Evolutionary conservation across 2,113 vertebrate genomes (phyloP).

Genomic region (Echinops telfairi): DNA sequence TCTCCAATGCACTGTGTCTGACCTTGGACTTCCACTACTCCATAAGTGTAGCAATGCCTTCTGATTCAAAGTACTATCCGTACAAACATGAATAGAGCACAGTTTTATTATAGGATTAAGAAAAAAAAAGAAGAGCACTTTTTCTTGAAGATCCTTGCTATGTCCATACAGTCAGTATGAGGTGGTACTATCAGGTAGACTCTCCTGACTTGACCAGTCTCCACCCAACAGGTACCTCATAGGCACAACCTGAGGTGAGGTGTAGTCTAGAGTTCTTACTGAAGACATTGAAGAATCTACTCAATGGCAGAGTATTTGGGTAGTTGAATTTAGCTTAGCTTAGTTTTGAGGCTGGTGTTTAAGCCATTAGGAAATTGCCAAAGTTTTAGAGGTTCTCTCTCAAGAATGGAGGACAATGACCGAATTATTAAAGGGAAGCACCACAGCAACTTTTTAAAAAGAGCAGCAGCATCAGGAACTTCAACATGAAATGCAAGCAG

Average conservation of each 20-base stretch:
- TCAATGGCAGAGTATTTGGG: too few species aligned
- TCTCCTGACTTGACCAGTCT: not conserved
- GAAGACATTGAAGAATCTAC: not conserved
- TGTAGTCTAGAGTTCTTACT: not conserved
- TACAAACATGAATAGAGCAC: too few species aligned
- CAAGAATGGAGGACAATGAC: not conserved
- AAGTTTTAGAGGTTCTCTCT: not conserved
- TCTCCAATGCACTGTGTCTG: not conserved
- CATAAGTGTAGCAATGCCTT: too few species aligned
- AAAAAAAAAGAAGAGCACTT: too few species aligned
- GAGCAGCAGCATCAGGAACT: not conserved
- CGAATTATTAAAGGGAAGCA: not conserved
- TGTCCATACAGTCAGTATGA: not conserved
- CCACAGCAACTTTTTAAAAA: conserved; percentile 1
- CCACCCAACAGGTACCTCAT: not conserved
- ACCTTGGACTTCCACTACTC: not conserved
- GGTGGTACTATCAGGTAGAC: not conserved
- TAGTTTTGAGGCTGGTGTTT: too few species aligned
- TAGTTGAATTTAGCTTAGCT: too few species aligned
- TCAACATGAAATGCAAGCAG: not conserved
- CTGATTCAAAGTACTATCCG: too few species aligned
- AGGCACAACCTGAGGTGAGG: not conserved
- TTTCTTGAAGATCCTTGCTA: not conserved
- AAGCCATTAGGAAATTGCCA: not conserved
- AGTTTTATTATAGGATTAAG: too few species aligned